phyloP scores from a whole-genome alignment of 1,140 invertebrate species.

The Drosophila carrolli region DNA sequence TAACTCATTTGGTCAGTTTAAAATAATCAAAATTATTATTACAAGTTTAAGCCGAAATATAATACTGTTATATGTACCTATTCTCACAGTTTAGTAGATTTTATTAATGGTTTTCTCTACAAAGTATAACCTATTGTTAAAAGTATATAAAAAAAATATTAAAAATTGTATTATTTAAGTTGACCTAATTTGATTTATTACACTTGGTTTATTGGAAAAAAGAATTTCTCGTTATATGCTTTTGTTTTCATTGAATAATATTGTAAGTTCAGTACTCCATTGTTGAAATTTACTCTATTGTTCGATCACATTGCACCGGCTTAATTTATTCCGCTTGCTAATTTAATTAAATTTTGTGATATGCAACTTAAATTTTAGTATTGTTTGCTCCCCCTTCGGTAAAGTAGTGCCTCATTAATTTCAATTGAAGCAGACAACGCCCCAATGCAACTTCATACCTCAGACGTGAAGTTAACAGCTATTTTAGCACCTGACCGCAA shows the following conservation, averaged over 20 bases:
- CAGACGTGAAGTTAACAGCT: constrained; percentile 24
- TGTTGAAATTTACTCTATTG: not conserved
- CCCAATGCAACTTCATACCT: constrained; percentile 12
- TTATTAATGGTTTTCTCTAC: too few relatives aligned
- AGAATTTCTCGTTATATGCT: not conserved
- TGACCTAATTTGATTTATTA: not conserved
- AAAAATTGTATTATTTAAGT: not conserved
- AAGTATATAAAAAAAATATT: too few relatives aligned
- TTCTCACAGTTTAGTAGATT: too few relatives aligned
- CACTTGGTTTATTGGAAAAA: too few relatives aligned
- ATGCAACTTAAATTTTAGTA: not conserved
- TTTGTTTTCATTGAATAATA: not conserved
- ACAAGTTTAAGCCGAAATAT: too few relatives aligned
- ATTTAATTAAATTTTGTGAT: constrained; percentile 6
- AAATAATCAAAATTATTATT: too few relatives aligned
- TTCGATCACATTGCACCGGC: not conserved
- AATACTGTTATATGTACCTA: too few relatives aligned
- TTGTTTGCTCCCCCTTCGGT: not conserved
- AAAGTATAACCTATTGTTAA: too few relatives aligned
- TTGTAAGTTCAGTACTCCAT: not conserved
- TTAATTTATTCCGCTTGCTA: not conserved
- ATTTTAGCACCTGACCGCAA: constrained; percentile 54
- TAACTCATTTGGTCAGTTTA: too few relatives aligned
- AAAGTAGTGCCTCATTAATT: constrained; percentile 9
- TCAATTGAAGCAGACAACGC: constrained; percentile 16